Conservation (phyloP, 1,140 invertebrate genomes). For the Platorchestia sp. region DNA sequence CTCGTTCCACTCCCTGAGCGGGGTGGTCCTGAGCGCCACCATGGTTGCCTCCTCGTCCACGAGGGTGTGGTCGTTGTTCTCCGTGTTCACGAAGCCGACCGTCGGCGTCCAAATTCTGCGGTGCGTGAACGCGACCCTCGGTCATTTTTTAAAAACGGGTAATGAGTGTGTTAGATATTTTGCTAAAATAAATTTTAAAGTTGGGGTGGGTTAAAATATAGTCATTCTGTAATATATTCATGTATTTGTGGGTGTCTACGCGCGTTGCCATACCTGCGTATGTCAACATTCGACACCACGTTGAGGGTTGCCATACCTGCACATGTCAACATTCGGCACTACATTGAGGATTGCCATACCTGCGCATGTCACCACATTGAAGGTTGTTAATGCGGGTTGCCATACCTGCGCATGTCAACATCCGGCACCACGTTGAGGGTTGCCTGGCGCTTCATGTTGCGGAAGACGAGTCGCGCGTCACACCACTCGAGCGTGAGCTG, state of each 20-base stretch:
- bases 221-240: too few relatives aligned
- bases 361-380: not conserved
- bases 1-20: not conserved
- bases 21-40: not conserved
- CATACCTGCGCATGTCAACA: not conserved
- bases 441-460: not conserved
- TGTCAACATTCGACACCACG: too few relatives aligned
- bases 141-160: too few relatives aligned
- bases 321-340: too few relatives aligned
- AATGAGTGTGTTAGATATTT: too few relatives aligned
- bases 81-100: constrained; percentile 26
- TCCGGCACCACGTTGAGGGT: not conserved
- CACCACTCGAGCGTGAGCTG: not conserved
- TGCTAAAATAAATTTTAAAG: too few relatives aligned
- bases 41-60: not conserved
- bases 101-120: constrained; percentile 26
- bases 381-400: not conserved
- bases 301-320: too few relatives aligned
- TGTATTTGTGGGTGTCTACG: too few relatives aligned
- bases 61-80: not conserved
- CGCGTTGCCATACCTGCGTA: too few relatives aligned
- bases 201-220: too few relatives aligned
- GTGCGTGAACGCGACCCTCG: not conserved
- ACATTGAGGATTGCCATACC: not conserved
- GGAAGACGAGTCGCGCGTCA: not conserved